Evolutionary conservation across 2,888 invertebrate species (phyloP), one percentile per base, ranked within the genome.

Genomic region (Mystacides longicornis): DNA sequence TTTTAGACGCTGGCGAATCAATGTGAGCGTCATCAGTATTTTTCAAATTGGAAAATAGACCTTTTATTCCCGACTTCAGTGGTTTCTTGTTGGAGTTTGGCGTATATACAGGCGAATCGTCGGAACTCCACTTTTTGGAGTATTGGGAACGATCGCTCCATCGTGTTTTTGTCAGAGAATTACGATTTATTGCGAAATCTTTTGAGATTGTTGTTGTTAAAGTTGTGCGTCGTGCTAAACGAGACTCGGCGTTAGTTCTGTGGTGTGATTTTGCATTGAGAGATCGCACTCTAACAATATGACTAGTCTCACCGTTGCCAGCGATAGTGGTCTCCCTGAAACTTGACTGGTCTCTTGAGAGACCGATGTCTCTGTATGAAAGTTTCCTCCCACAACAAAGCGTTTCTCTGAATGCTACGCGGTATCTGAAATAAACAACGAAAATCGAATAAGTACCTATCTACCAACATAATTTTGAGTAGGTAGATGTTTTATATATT

Each of bases 351-450:
- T 81, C 82, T n/a, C 78, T 69, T 55, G 74, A 73, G 62, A 76
- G 78, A 49, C 77, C 78, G 62, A 75, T 78, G 47, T 77, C 78
- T 63, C 74, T 78, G 54, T 72, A 70, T 1, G 67, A 67, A 1
- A 70, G 71, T 23, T 69, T 69, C 43, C 74, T 72, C 9, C 77
- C 75, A 62, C 86, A 84, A 68, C 85, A 85, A 52, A 89, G 75
- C 0, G 87, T 86, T 66, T 86, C 85, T 58, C 81, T 81, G 68
- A 91, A 90, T 0, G 91, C 90, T 18, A 81, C 78, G 18, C 91
- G 78, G 73, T 91, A 93, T 64, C 86, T 85, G 65, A 67, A 70
- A 55, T 79, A 83, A 51, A 3, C 3, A 37, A 37, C 5, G n/a
- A n/a, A 27, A 27, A 27, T 27, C 27, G 7, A 27, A 27, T 27